phyloP scores from a whole-genome alignment of 2,888 invertebrate species.

The Gnatocerus cornutus region DNA sequence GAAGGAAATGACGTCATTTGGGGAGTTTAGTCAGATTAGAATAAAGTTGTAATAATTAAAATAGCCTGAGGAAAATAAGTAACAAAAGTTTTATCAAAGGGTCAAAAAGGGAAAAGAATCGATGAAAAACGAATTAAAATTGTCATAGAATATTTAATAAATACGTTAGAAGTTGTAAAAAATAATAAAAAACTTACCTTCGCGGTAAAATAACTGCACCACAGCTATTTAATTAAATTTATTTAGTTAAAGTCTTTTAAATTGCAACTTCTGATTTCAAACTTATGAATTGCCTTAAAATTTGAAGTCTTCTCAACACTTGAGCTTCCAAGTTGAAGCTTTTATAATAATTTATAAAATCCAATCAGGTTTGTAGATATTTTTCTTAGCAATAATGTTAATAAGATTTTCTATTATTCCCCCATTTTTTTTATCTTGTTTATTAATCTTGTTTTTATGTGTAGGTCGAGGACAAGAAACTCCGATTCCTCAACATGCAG shows the following conservation, averaged over 20 bases:
- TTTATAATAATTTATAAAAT: conserved; percentile 22
- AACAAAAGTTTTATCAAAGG: no score
- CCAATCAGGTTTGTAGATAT: conserved; percentile 40
- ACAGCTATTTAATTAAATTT: no score
- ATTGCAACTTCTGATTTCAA: no score
- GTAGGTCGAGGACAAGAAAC: conserved; percentile 10
- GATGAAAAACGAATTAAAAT: conserved; percentile 6
- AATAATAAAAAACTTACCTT: no score
- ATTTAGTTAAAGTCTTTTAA: no score
- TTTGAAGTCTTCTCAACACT: conserved; percentile 7
- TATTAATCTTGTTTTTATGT: conserved; percentile 41
- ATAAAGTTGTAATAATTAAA: no score
- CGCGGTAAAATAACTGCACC: no score
- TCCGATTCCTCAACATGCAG: background rate
- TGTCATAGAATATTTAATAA: no score
- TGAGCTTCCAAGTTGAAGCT: conserved; percentile 27
- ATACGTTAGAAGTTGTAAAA: no score
- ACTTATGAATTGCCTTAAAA: background rate
- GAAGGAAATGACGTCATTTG: no score
- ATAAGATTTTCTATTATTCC: background rate
- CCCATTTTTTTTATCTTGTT: background rate
- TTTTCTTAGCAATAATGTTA: conserved; percentile 9
- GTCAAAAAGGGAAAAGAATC: conserved; percentile 1
- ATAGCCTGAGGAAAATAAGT: no score
- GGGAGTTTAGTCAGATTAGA: no score